Evolutionary conservation across 2,888 invertebrate genomes (phyloP).

Genomic region (Brachypalpus laphriformis): DNA sequence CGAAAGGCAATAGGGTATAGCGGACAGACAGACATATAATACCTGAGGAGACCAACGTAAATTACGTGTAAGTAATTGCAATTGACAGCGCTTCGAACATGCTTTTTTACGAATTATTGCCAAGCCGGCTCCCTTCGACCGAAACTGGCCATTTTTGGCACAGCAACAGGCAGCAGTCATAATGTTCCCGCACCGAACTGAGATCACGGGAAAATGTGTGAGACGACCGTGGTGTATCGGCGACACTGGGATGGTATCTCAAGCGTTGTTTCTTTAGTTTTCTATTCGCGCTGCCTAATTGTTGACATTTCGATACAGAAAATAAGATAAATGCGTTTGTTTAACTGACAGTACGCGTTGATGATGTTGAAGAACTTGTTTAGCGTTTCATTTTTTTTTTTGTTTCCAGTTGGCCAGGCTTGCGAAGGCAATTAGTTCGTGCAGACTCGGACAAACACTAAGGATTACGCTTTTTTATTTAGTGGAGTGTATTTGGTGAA

Average conservation of each 20-base stretch:
- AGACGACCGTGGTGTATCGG: neutral
- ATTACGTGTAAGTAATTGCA: constrained; percentile 71
- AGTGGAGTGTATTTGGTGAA: neutral
- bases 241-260: constrained; percentile 34
- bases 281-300: constrained; percentile 61
- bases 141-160: constrained; percentile 32
- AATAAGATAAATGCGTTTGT: constrained; percentile 69
- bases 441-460: constrained; percentile 2
- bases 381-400: neutral
- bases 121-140: constrained; percentile 38
- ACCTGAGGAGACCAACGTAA: constrained; percentile 47
- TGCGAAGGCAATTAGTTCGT: constrained; percentile 49
- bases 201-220: constrained; percentile 13
- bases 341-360: constrained; percentile 45
- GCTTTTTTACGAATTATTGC: constrained; percentile 52
- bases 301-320: constrained; percentile 65
- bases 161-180: constrained; percentile 28
- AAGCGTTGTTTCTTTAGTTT: constrained; percentile 34
- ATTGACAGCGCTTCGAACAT: constrained; percentile 68
- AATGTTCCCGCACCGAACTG: constrained; percentile 9
- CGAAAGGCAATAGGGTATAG: constrained; percentile 11
- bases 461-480: constrained; percentile 5
- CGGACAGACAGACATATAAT: constrained; percentile 17
- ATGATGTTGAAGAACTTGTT: constrained; percentile 63
- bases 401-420: constrained; percentile 19